phyloP scores from a whole-genome alignment of 2,888 invertebrate species.

The Nephrotoma flavescens region DNA sequence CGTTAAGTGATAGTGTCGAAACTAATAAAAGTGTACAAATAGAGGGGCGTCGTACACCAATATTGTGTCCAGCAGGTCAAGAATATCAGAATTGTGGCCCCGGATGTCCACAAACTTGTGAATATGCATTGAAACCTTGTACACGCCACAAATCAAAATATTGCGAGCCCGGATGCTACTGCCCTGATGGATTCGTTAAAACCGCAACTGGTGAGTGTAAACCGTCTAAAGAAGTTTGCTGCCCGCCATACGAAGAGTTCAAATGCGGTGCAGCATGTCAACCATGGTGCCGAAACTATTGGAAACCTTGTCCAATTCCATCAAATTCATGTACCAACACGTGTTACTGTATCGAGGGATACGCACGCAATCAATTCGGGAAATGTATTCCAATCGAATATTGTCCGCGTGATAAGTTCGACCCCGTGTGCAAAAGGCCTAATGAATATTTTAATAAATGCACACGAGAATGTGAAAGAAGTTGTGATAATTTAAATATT shows the following conservation, averaged over 20 bases:
- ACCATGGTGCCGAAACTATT: background rate
- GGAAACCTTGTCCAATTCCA: background rate
- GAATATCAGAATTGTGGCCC: background rate
- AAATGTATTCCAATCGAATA: background rate
- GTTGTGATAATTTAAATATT: background rate
- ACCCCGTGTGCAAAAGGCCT: background rate
- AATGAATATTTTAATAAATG: background rate
- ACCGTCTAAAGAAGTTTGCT: background rate
- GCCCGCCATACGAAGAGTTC: background rate
- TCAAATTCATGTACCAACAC: background rate
- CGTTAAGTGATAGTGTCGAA: background rate
- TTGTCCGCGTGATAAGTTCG: background rate
- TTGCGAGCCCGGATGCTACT: background rate
- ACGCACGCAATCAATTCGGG: background rate
- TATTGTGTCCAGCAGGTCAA: background rate
- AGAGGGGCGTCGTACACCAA: background rate
- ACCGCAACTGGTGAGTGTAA: background rate
- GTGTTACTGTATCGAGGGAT: background rate
- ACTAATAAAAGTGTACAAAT: background rate
- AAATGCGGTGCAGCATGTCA: background rate
- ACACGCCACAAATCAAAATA: background rate
- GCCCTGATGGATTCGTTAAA: background rate
- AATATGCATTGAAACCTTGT: background rate
- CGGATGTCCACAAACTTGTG: background rate
- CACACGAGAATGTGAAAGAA: background rate